Base-by-base conservation (phyloP, 2,888 invertebrate species). In the Leptopilina drosophilae region DNA sequence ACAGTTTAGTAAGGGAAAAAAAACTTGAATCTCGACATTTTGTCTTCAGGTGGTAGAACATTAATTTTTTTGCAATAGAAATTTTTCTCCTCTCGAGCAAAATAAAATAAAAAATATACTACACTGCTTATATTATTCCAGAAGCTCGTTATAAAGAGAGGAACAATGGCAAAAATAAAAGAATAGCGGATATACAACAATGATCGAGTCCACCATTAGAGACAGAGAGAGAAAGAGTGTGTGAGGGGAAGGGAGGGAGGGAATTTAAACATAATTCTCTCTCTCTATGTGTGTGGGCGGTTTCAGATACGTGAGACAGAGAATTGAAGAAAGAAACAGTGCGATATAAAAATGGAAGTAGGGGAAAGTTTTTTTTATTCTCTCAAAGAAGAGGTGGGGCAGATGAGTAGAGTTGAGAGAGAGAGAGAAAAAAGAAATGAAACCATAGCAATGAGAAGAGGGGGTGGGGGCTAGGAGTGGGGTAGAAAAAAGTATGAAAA, bases 321-420 rank as follows among this genome's bases (percentile, higher is more conserved):
- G 69, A 69, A 26, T 26, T 53, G 69, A 14, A 69, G 53, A 73
- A 73, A 56, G 73, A 73, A 73, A 73, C 73, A 73, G 73, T 73
- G 56, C 56, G 73, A 73, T 73, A 73, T 49, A 49, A 49, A 69
- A 73, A n/a, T 73, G n/a, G 14, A 49, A 9, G 49, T 69, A 33
- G n/a, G 9, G 33, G 56, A 73, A 33, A 9, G 33, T 33, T 33
- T 33, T 42, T 42, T 42, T 42, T 42, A 42, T 62, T 33, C 33
- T 33, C 20, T 20, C 9, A 62, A 49, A 11, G 49, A 49, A 49
- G 49, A 49, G 49, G 11, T 12, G 46, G 46, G 46, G 20, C 46
- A 53, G 56, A 26, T 33, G 73, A 33, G 53, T 42, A 8, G 42
- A 42, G 42, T 42, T 42, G 42, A n/a, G 53, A 33, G 33, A 33